Conservation (phyloP, 92 coral and sea anemone species). For the Zoanthus sansibaricus region DNA sequence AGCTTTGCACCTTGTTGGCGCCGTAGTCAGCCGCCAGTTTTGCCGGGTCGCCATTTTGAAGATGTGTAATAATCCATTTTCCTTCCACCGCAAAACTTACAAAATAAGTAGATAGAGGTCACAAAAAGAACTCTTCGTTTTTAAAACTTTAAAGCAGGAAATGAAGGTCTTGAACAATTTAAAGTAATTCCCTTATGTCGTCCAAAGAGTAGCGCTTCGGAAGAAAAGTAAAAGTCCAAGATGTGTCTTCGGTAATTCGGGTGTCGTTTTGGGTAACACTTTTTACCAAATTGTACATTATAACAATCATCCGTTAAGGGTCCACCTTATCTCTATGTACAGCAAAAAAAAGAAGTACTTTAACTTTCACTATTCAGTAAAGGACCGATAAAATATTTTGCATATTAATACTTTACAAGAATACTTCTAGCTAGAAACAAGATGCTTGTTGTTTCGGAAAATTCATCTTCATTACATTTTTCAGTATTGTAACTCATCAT, state of each 20-base stretch:
- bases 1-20: conserved; percentile 58
- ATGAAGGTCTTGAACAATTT: not conserved
- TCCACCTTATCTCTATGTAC: not conserved
- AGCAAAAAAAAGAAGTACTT: not conserved
- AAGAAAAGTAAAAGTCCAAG: not conserved
- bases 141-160: not conserved
- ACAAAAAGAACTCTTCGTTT: not conserved
- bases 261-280: not conserved
- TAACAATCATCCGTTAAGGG: not conserved
- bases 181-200: not conserved
- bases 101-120: conserved; percentile 41
- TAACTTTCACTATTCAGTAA: not conserved
- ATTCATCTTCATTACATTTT: not conserved
- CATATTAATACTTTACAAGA: not conserved
- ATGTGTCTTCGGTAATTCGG: not conserved
- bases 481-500: not conserved
- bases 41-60: conserved; percentile 78
- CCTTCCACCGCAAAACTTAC: conserved; percentile 50
- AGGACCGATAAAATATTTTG: not conserved
- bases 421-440: not conserved
- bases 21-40: conserved; percentile 45
- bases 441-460: not conserved
- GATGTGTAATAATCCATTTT: conserved; percentile 87
- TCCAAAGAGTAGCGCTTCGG: not conserved
- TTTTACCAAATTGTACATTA: not conserved